A percentile compares a stretch with the other conserved stretches of the same genome.
These are phyloP conservation scores for Columba janthina DNA, from an alignment of 2,113 vertebrate genomes.

Conservation along the genomic window DNA sequence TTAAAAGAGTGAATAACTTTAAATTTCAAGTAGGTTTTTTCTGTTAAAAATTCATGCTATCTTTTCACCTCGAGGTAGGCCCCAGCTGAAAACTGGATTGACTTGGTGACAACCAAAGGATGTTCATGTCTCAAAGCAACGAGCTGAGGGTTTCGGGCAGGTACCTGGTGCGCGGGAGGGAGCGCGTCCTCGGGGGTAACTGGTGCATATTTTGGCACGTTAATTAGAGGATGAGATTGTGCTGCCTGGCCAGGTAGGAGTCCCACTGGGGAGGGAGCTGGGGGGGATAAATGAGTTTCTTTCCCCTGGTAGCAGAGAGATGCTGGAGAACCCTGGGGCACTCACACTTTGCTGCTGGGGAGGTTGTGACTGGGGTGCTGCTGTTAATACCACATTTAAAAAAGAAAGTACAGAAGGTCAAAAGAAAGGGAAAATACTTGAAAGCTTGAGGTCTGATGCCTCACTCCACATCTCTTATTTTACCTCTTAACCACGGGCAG, in stretches of 20 bases:
- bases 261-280: accelerated
- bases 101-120: accelerated
- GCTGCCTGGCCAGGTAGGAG: background rate
- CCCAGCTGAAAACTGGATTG: background rate
- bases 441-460: constrained; percentile 41
- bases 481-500: background rate
- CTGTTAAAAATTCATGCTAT: background rate
- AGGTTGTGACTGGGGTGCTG: accelerated
- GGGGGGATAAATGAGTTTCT: background rate
- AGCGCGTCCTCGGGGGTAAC: background rate
- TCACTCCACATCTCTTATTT: constrained; percentile 45
- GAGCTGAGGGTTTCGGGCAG: background rate
- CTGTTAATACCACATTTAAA: background rate
- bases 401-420: background rate
- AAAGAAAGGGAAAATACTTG: constrained; percentile 20
- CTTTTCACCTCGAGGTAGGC: background rate
- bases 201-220: accelerated
- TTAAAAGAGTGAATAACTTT: background rate
- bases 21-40: background rate
- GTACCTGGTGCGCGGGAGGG: background rate
- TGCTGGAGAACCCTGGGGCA: background rate
- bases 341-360: background rate
- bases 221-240: background rate
- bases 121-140: background rate
- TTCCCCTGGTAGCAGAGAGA: background rate